Evolutionary conservation across 2,888 invertebrate species (phyloP).

Genomic region (Nomada ruficornis): DNA sequence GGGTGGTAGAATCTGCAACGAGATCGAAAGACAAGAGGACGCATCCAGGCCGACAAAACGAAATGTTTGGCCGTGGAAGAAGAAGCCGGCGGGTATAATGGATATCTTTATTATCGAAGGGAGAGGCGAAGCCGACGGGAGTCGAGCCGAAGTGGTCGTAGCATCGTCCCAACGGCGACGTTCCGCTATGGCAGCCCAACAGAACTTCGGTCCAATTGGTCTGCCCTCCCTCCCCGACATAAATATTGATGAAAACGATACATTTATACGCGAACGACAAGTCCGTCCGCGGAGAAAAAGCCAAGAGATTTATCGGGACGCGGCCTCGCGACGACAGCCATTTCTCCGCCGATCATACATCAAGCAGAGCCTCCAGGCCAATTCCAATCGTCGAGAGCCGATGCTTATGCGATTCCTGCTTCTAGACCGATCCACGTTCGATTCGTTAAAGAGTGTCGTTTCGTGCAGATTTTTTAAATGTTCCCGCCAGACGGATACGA

Average conservation of each 20-base stretch:
- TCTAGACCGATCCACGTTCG: conserved; percentile 42
- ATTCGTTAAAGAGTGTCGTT: conserved; percentile 48
- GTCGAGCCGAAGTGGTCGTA: conserved; percentile 57
- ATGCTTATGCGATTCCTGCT: conserved; percentile 50
- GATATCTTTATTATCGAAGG: conserved; percentile 76
- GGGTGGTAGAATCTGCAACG: conserved; percentile 43
- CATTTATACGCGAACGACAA: conserved; percentile 81
- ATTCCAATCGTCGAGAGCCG: conserved; percentile 45
- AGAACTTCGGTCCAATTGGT: conserved; percentile 76
- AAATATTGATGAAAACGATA: conserved; percentile 82
- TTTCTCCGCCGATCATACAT: conserved; percentile 81
- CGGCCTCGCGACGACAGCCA: conserved; percentile 79
- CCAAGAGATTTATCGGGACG: conserved; percentile 80
- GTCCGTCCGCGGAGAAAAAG: conserved; percentile 77
- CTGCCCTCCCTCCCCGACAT: conserved; percentile 66
- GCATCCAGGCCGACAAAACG: conserved; percentile 57
- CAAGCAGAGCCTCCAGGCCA: conserved; percentile 73
- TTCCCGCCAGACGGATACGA: not conserved
- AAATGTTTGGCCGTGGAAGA: conserved; percentile 52
- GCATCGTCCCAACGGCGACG: conserved; percentile 41
- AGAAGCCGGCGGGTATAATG: conserved; percentile 72
- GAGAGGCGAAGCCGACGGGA: conserved; percentile 60
- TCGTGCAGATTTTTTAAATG: conserved; percentile 10
- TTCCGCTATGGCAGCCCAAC: conserved; percentile 32
- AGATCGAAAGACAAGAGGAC: conserved; percentile 42